These are phyloP conservation scores for Agelas oroides DNA, from an alignment of 37 sponge, comb jelly and placozoan genomes.

Conservation along the genomic window DNA sequence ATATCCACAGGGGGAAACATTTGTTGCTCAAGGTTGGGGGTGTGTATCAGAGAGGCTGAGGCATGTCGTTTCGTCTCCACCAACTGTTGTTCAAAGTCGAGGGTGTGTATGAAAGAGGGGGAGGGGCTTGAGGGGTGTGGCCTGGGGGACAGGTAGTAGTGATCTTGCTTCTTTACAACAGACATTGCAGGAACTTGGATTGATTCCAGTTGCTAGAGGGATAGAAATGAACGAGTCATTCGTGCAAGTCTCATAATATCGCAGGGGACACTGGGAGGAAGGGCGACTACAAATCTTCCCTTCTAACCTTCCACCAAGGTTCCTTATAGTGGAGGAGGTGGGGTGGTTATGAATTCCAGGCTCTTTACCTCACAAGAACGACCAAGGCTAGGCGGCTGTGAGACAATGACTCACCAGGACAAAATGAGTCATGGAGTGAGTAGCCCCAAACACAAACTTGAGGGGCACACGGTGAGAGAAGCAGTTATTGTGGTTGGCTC, in stretches of 20 bases:
- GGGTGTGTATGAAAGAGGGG: not conserved
- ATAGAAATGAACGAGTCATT: not conserved
- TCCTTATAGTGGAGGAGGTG: too few species aligned
- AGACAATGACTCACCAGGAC: constrained; percentile 39
- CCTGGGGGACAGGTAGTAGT: constrained; percentile 45
- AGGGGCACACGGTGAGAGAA: constrained; percentile 19
- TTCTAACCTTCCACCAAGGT: too few species aligned
- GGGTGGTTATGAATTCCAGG: too few species aligned
- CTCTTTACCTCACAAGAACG: too few species aligned
- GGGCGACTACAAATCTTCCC: too few species aligned
- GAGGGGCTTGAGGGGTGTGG: constrained; percentile 5
- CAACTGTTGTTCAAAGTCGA: too few species aligned
- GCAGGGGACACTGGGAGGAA: too few species aligned
- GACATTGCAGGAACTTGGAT: constrained; percentile 7
- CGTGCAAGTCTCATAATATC: too few species aligned
- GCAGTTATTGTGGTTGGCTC: constrained; percentile 31
- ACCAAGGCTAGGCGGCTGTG: too few species aligned
- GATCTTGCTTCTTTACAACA: constrained; percentile 17
- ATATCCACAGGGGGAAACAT: too few species aligned
- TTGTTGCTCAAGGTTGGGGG: too few species aligned
- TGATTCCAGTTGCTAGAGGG: constrained; percentile 45
- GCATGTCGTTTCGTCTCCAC: not conserved
- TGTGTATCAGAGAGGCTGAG: not conserved
- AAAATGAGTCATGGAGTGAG: constrained; percentile 58
- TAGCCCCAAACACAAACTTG: constrained; percentile 72